phyloP scores from a whole-genome alignment of 2,888 invertebrate species.

The Aleiodes leptofemur region DNA sequence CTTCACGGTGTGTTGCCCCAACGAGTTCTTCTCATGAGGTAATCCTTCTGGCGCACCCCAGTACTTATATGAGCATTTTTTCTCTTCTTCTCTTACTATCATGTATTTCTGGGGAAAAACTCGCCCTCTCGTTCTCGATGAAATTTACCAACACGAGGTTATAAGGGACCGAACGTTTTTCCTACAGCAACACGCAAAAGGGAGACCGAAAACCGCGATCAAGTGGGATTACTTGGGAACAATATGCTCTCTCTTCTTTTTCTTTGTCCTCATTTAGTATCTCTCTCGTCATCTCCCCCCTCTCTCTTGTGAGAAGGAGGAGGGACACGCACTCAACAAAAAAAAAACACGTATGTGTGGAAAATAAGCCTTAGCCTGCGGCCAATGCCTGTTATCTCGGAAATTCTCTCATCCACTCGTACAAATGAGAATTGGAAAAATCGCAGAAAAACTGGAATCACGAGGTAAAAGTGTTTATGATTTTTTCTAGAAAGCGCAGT shows the following conservation, averaged over 20 bases:
- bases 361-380: slow-evolving; percentile 56
- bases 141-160: slow-evolving; percentile 50
- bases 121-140: neutral
- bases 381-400: slow-evolving; percentile 67
- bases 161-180: slow-evolving; percentile 22
- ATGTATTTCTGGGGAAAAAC: neutral
- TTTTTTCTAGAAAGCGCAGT: no score
- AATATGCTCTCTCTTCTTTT: slow-evolving; percentile 69
- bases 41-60: slow-evolving; percentile 68
- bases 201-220: slow-evolving; percentile 72
- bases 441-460: no score
- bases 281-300: slow-evolving; percentile 31
- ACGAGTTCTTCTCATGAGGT: slow-evolving; percentile 64
- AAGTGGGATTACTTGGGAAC: slow-evolving; percentile 73
- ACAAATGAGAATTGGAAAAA: slow-evolving; percentile 58
- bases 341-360: slow-evolving; percentile 49
- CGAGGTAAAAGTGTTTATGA: no score
- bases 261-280: slow-evolving; percentile 41
- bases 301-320: no score
- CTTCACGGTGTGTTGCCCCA: slow-evolving; percentile 56
- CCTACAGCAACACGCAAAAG: slow-evolving; percentile 50
- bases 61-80: slow-evolving; percentile 35
- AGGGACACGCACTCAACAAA: slow-evolving; percentile 40
- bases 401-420: slow-evolving; percentile 58
- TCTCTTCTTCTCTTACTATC: neutral